Conservation (phyloP, 2,888 invertebrate species). For the Cephus pygmeus region DNA sequence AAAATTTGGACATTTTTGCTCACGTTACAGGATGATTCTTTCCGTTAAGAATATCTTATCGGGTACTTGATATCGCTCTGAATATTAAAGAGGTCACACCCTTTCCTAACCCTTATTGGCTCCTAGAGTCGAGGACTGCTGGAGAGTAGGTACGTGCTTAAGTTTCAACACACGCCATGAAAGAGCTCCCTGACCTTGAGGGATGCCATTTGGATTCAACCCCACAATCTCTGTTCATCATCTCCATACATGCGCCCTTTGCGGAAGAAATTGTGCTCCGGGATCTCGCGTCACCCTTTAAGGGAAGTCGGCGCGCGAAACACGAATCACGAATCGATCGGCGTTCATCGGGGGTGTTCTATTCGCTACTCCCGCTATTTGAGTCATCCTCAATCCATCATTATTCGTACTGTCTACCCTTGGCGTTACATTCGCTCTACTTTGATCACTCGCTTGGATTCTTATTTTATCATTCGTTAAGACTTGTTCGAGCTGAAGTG, state of each 20-base stretch:
- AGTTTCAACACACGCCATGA: not conserved
- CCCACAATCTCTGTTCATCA: not conserved
- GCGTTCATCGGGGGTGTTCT: conserved; percentile 37
- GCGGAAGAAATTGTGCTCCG: not conserved
- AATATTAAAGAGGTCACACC: not conserved
- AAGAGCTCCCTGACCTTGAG: not conserved
- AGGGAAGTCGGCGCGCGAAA: conserved; percentile 24
- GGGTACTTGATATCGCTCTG: not conserved
- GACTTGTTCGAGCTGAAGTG: not conserved
- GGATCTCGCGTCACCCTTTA: not conserved
- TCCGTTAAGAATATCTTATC: not conserved
- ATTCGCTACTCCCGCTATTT: not conserved
- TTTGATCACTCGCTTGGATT: not conserved
- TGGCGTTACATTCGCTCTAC: not conserved
- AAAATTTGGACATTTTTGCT: not conserved
- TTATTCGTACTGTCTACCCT: conserved; percentile 36
- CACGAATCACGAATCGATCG: conserved; percentile 53
- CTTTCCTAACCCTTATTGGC: not conserved
- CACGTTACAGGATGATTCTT: not conserved
- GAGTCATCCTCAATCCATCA: conserved; percentile 30
- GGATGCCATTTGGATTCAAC: not conserved
- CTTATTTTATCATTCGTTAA: not conserved
- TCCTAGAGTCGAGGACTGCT: not conserved
- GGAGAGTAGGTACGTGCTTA: not conserved
- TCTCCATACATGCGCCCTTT: not conserved